A percentile compares a stretch with the other conserved stretches of the same genome.
Conservation (phyloP, 2,797 vertebrate species). For the Paratrypauchen microcephalus region DNA sequence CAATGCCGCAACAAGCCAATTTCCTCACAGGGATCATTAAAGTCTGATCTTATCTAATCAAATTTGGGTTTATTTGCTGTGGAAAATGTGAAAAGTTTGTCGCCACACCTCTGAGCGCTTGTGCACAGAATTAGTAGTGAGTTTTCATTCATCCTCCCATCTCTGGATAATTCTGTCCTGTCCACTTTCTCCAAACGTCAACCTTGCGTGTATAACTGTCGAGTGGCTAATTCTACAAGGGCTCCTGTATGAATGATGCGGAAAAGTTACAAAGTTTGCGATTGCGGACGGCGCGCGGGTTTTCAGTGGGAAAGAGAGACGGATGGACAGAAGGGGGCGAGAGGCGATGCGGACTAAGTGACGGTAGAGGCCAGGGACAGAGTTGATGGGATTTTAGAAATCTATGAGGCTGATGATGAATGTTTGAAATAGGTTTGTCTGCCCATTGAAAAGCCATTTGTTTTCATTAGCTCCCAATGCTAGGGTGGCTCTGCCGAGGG, state of each 20-base stretch:
- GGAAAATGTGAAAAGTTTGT: slow-evolving; percentile 62
- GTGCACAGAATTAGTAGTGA: slow-evolving; percentile 60
- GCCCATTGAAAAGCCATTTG: slow-evolving; percentile 83
- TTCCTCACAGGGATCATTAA: slow-evolving; percentile 69
- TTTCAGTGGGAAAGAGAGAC: slow-evolving; percentile 46
- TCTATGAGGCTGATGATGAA: slow-evolving; percentile 82
- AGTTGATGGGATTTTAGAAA: slow-evolving; percentile 81
- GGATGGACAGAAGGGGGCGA: slow-evolving; percentile 46
- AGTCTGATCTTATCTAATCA: slow-evolving; percentile 68
- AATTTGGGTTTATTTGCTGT: slow-evolving; percentile 69
- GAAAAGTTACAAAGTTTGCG: slow-evolving; percentile 64
- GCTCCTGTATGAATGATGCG: slow-evolving; percentile 63
- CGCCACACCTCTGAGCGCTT: slow-evolving; percentile 36
- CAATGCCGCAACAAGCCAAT: slow-evolving; percentile 57
- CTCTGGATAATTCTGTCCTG: slow-evolving; percentile 59
- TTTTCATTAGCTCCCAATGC: slow-evolving; percentile 79
- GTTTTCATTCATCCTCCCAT: slow-evolving; percentile 74
- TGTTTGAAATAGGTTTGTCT: slow-evolving; percentile 84
- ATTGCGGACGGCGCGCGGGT: slow-evolving; percentile 43
- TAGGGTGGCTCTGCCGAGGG: slow-evolving; percentile 65
- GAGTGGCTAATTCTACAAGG: slow-evolving; percentile 63
- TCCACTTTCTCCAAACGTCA: slow-evolving; percentile 66
- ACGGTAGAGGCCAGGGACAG: slow-evolving; percentile 71
- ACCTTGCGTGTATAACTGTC: slow-evolving; percentile 70
- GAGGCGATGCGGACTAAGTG: slow-evolving; percentile 46